Percentiles rank a stretch among this genome's conserved stretches.
Evolutionary conservation across 2,113 vertebrate genomes (phyloP).

Genomic region (Phaethon lepturus): DNA sequence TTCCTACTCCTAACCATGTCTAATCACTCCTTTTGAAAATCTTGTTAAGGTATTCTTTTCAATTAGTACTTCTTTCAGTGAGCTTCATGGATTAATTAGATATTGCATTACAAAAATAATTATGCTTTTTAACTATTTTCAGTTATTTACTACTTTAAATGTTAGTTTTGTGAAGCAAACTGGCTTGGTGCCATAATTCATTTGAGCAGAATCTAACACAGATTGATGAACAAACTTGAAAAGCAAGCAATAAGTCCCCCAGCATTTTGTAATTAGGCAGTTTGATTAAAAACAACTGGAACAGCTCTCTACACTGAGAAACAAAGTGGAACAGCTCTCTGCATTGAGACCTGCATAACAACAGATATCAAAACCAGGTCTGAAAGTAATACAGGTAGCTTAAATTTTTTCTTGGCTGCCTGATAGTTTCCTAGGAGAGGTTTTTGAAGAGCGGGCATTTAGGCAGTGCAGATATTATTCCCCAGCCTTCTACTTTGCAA

Average conservation of each 20-base stretch:
- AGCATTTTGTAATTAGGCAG: slow-evolving; percentile 66
- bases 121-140: slow-evolving; percentile 65
- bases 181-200: slow-evolving; percentile 49
- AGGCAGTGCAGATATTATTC: neutral
- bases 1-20: neutral
- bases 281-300: slow-evolving; percentile 66
- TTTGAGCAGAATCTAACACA: slow-evolving; percentile 58
- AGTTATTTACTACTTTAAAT: slow-evolving; percentile 67
- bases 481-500: neutral
- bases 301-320: neutral
- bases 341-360: neutral
- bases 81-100: slow-evolving; percentile 56
- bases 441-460: neutral
- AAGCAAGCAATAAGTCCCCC: slow-evolving; percentile 52
- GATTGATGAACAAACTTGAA: slow-evolving; percentile 66
- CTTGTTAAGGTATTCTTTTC: slow-evolving; percentile 62
- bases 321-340: slow-evolving; percentile 12
- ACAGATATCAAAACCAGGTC: neutral
- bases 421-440: neutral
- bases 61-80: slow-evolving; percentile 60
- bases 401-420: neutral
- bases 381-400: neutral
- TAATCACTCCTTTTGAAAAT: slow-evolving; percentile 55
- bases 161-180: slow-evolving; percentile 47
- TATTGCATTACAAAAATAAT: slow-evolving; percentile 67